Evolutionary conservation across 1,140 invertebrate genomes (phyloP), one percentile per base, ranked within the genome.

Genomic region (Adoxophyes honmai): DNA sequence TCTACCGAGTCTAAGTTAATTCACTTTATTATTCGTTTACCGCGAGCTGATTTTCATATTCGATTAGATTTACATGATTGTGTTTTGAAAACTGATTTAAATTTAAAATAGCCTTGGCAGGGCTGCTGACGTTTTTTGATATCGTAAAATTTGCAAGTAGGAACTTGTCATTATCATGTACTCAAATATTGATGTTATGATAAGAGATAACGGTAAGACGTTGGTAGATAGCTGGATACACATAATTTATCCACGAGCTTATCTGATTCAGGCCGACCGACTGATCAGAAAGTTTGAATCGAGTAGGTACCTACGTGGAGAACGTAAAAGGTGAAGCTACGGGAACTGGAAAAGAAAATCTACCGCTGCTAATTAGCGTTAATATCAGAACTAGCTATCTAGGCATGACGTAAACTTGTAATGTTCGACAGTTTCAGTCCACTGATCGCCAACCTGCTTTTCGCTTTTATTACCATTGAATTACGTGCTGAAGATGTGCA

Each of bases 181-280:
- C 4, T 48, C 42, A 48, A 48, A 48, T 48, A 48, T 48, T 48
- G 42, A 48, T 48, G 42, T 48, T 48, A 21, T 48, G 42, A 48
- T 48, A 48, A 48, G 21, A 48, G 42, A 48, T 48, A 48, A 48
- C 42, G 42, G 42, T 48, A 48, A 48, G 42, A 13, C 18, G 18
- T 8, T 48, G 18, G 42, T 28, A 28, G 42, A 28, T 33, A 48
- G 7, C 18, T 48, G 16, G 21, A 48, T 48, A 48, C 16, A 44
- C 21, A 11, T 48, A 48, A 11, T 10, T 5, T 9, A 38, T 38
- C 15, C 39, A 16, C 16, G 16, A 44, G 7, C 9, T 44, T 18
- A 44, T 21, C 39, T 44, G 39, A 21, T 21, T 44, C 14, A 44
- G 16, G 15, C 18, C 39, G 15, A 28, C 21, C 6, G 21, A 28